A percentile compares a stretch with the other conserved stretches of the same genome.
These are phyloP conservation scores for Himantopus leucocephalus DNA, from an alignment of 2,113 vertebrate genomes.

Conservation along the genomic window DNA sequence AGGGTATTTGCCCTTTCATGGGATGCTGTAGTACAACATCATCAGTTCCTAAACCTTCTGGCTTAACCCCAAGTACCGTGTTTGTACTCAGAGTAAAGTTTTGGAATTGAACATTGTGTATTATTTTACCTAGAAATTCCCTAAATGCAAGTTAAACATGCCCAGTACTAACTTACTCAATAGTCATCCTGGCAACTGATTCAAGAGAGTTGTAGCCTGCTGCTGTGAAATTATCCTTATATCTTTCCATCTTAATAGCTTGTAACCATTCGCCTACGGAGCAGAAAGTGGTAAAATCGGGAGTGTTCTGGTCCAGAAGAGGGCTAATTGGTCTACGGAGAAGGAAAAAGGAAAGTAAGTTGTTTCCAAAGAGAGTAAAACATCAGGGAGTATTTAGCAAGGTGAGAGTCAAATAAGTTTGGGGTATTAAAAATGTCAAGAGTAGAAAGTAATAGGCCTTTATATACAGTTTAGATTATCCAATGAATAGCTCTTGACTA, in stretches of 20 bases:
- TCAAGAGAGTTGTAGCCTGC: slow-evolving; percentile 97
- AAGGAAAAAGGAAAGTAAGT: slow-evolving; percentile 72
- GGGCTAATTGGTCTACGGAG: slow-evolving; percentile 92
- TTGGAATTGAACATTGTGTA: background rate
- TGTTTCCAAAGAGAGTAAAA: slow-evolving; percentile 57
- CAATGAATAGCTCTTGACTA: background rate
- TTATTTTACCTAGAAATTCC: slow-evolving; percentile 7
- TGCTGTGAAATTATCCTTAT: slow-evolving; percentile 97
- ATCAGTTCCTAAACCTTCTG: background rate
- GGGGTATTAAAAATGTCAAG: slow-evolving; percentile 43
- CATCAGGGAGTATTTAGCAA: slow-evolving; percentile 57
- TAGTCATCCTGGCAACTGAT: slow-evolving; percentile 97
- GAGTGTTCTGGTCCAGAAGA: slow-evolving; percentile 95
- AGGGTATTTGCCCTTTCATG: background rate
- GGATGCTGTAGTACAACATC: background rate
- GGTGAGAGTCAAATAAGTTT: slow-evolving; percentile 37
- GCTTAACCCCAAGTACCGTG: background rate
- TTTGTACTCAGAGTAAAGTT: slow-evolving; percentile 8
- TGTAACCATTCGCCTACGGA: slow-evolving; percentile 98
- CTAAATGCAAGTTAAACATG: slow-evolving; percentile 62
- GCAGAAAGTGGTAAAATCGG: slow-evolving; percentile 94
- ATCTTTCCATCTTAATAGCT: slow-evolving; percentile 99
- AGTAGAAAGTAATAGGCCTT: slow-evolving; percentile 13
- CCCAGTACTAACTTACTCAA: slow-evolving; percentile 87
- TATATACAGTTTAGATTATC: slow-evolving; percentile 15